Percentiles rank a stretch among this genome's conserved stretches.
Conservation (phyloP, 2,113 vertebrate species). For the Sarotherodon lohbergeri region DNA sequence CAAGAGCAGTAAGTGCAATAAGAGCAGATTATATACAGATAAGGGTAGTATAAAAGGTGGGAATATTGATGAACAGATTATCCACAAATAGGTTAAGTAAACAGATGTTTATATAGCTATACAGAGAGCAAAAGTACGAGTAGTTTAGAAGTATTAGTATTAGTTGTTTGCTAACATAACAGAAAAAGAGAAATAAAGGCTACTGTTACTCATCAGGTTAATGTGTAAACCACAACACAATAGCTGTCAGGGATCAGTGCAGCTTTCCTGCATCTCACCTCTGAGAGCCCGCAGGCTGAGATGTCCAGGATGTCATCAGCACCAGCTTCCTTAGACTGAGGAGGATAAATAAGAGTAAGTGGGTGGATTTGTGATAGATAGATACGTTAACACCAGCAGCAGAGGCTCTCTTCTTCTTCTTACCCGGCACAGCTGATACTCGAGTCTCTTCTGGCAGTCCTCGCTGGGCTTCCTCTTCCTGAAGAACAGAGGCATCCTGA, state of each 20-base stretch:
- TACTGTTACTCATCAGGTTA: background rate
- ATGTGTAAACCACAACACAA: background rate
- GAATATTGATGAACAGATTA: background rate
- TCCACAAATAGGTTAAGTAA: background rate
- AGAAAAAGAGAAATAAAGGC: background rate
- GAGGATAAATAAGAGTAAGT: background rate
- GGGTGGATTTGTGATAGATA: background rate
- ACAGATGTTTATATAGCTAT: background rate
- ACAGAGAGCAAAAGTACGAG: background rate
- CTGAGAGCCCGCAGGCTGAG: conserved; percentile 87
- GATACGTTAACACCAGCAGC: background rate
- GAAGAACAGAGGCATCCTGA: conserved; percentile 88
- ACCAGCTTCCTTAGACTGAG: conserved; percentile 89
- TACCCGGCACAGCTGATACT: conserved; percentile 90
- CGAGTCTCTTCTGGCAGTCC: conserved; percentile 85
- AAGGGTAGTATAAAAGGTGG: background rate
- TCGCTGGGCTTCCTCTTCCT: conserved; percentile 86
- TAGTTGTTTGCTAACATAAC: background rate
- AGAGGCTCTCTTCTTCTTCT: background rate
- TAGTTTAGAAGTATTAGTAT: background rate
- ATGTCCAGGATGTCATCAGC: conserved; percentile 91
- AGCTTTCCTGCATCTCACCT: conserved; percentile 72
- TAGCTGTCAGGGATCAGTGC: background rate
- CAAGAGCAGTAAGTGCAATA: background rate
- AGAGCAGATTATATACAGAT: background rate